Percentiles rank a stretch among this genome's conserved stretches.
Conservation (phyloP, 1,140 invertebrate genomes). For the Drosophila ohnishii region DNA sequence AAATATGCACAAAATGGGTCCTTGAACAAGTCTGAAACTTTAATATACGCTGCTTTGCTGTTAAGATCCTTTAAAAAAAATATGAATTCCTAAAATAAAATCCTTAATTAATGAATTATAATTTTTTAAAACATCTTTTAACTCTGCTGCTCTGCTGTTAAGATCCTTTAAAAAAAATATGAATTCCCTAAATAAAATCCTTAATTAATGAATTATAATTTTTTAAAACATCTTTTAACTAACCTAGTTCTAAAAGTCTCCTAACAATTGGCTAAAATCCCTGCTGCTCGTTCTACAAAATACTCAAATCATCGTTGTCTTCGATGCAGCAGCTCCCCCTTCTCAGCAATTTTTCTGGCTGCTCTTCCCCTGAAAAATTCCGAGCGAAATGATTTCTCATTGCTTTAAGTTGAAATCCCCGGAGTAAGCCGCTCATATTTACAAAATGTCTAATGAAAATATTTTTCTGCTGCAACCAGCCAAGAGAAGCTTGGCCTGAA, state of each 20-base stretch:
- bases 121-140: background rate
- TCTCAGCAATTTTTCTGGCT: background rate
- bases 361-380: background rate
- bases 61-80: too few species aligned
- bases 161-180: too few species aligned
- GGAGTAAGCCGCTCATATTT: constrained; percentile 74
- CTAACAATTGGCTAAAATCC: constrained; percentile 22
- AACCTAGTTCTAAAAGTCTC: background rate
- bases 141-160: too few species aligned
- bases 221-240: background rate
- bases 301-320: constrained; percentile 20
- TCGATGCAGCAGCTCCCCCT: constrained; percentile 5
- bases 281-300: constrained; percentile 2
- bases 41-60: too few species aligned
- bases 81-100: background rate
- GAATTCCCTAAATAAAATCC: background rate
- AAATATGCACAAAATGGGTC: too few species aligned
- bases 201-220: background rate
- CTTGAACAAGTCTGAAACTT: too few species aligned
- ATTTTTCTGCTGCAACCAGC: constrained; percentile 50
- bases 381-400: constrained; percentile 49
- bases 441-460: constrained; percentile 81
- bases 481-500: constrained; percentile 10
- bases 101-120: background rate
- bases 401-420: constrained; percentile 53